These are phyloP conservation scores for Forbesichthys papilliferus DNA, from an alignment of 2,113 vertebrate species.

Conservation along the genomic window DNA sequence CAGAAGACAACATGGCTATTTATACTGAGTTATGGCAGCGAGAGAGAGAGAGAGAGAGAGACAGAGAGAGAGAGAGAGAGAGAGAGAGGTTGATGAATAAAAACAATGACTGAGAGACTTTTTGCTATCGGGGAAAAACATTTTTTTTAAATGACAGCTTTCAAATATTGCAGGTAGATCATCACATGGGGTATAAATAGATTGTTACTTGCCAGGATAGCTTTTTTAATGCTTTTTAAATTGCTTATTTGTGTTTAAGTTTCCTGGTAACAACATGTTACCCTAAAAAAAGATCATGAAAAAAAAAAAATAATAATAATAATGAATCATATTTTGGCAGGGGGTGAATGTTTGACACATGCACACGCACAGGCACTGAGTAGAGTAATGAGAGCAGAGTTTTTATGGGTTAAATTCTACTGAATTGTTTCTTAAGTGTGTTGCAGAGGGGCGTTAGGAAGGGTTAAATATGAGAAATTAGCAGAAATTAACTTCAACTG, in stretches of 20 bases:
- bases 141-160: constrained; percentile 12
- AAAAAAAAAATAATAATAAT: neutral
- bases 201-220: neutral
- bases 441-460: no score
- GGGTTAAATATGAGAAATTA: no score
- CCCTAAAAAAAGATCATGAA: constrained; percentile 32
- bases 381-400: no score
- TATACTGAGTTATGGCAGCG: constrained; percentile 43
- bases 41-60: constrained; percentile 2
- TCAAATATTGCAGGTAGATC: neutral
- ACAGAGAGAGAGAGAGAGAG: neutral
- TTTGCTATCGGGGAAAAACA: neutral
- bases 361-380: constrained; percentile 6
- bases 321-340: constrained; percentile 31
- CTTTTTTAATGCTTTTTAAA: constrained; percentile 14
- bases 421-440: no score
- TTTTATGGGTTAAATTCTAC: no score
- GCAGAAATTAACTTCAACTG: no score
- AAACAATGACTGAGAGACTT: neutral
- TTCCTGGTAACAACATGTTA: neutral
- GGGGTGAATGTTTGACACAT: constrained; percentile 48
- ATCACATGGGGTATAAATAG: constrained; percentile 19
- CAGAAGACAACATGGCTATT: constrained; percentile 60
- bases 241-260: constrained; percentile 48
- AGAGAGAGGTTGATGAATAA: neutral